phyloP scores from a whole-genome alignment of 2,113 vertebrate genomes.

The Corythaixoides concolor region DNA sequence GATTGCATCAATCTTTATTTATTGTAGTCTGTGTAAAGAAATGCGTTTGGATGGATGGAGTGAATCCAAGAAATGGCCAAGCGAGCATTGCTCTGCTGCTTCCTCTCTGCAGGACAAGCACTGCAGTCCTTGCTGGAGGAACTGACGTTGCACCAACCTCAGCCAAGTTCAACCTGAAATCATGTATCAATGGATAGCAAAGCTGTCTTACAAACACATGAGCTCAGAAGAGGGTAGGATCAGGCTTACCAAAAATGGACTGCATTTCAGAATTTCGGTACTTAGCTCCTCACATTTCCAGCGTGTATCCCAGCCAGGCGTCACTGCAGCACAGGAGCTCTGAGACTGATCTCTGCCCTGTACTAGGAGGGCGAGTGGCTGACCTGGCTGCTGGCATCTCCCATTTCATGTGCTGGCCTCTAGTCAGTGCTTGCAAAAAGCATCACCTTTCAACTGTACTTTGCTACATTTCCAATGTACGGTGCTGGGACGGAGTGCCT shows the following conservation, averaged over 20 bases:
- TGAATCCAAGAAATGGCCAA: neutral
- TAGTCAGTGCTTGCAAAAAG: neutral
- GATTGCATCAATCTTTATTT: neutral
- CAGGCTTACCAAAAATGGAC: neutral
- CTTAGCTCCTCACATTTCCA: neutral
- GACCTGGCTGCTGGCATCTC: neutral
- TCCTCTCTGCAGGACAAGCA: neutral
- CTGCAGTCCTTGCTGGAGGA: neutral
- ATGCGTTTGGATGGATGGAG: neutral
- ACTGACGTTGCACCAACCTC: neutral
- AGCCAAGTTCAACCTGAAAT: neutral
- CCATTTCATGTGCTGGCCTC: neutral
- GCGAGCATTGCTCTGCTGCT: neutral
- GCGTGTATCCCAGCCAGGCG: neutral
- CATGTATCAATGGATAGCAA: neutral
- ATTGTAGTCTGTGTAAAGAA: neutral
- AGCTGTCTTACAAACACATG: neutral
- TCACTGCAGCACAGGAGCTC: neutral
- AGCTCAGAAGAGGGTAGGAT: neutral
- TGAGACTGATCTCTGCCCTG: neutral
- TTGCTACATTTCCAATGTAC: neutral
- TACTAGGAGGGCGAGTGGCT: neutral
- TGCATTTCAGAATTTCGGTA: neutral
- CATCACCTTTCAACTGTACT: neutral
- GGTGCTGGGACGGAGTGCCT: neutral